These are phyloP conservation scores for Cololabis saira DNA, from an alignment of 2,113 vertebrate species.

Conservation along the genomic window DNA sequence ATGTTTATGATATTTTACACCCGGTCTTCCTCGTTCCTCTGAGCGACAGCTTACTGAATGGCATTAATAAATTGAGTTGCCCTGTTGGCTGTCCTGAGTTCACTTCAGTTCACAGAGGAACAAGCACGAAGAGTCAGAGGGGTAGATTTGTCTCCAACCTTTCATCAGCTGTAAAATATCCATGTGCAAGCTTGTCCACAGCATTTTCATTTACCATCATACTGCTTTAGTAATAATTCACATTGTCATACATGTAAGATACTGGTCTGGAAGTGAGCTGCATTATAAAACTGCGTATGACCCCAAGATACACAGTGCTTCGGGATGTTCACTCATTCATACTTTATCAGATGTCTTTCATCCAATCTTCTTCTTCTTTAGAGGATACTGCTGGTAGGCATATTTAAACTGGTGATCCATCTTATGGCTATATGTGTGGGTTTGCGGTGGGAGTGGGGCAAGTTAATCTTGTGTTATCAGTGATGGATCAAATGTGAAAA, in stretches of 20 bases:
- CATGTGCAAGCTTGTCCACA: slow-evolving; percentile 14
- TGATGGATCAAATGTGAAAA: slow-evolving; percentile 25
- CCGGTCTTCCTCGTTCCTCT: slow-evolving; percentile 51
- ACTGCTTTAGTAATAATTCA: slow-evolving; percentile 7
- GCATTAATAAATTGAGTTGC: slow-evolving; percentile 69
- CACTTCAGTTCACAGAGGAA: slow-evolving; percentile 46
- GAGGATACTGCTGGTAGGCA: background rate
- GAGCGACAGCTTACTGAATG: slow-evolving; percentile 74
- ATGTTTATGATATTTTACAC: slow-evolving; percentile 63
- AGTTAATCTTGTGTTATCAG: slow-evolving; percentile 9
- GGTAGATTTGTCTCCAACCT: slow-evolving; percentile 27
- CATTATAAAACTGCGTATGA: background rate
- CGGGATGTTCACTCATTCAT: slow-evolving; percentile 14
- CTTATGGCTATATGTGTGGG: background rate
- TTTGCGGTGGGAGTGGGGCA: background rate
- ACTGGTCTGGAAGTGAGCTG: background rate
- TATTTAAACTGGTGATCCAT: slow-evolving; percentile 13
- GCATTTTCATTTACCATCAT: slow-evolving; percentile 29
- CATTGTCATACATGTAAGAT: slow-evolving; percentile 1
- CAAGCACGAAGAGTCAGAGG: slow-evolving; percentile 33
- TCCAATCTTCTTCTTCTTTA: slow-evolving; percentile 10
- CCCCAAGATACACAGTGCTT: background rate
- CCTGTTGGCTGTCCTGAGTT: slow-evolving; percentile 41
- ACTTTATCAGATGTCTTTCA: background rate
- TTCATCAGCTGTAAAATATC: slow-evolving; percentile 39